Conservation (phyloP, 2,888 invertebrate genomes). For the Drepana falcataria region DNA sequence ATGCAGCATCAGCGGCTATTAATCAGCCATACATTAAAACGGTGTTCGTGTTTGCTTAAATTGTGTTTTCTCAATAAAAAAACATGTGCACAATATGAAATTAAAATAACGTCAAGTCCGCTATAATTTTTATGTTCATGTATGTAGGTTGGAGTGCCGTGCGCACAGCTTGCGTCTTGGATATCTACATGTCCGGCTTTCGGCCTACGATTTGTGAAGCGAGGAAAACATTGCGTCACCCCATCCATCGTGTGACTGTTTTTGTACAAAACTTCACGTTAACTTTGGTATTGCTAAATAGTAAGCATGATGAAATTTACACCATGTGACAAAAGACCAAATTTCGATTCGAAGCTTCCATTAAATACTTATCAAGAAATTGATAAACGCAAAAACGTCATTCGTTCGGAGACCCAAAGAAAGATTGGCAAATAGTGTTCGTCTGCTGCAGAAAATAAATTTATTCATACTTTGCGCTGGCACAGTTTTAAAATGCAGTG, state of each 20-base stretch:
- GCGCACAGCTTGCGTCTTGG: constrained; percentile 60
- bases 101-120: constrained; percentile 51
- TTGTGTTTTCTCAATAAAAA: constrained; percentile 21
- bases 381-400: too few relatives aligned
- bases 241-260: constrained; percentile 28
- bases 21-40: too few relatives aligned
- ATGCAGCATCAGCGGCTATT: too few relatives aligned
- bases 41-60: constrained; percentile 10
- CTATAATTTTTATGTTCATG: constrained; percentile 59
- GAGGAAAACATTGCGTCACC: constrained; percentile 68
- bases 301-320: too few relatives aligned
- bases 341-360: too few relatives aligned
- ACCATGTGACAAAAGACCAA: too few relatives aligned
- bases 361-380: too few relatives aligned
- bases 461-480: too few relatives aligned
- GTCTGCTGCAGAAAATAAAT: too few relatives aligned
- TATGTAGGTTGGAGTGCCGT: constrained; percentile 73
- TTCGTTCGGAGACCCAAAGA: too few relatives aligned
- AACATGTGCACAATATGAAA: constrained; percentile 33
- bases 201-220: constrained; percentile 52
- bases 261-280: constrained; percentile 27
- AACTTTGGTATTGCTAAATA: constrained; percentile 18
- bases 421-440: too few relatives aligned
- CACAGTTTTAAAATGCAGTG: too few relatives aligned
- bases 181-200: constrained; percentile 61